phyloP scores from a whole-genome alignment of 2,888 invertebrate genomes.

The Ormyrus nitidulus region DNA sequence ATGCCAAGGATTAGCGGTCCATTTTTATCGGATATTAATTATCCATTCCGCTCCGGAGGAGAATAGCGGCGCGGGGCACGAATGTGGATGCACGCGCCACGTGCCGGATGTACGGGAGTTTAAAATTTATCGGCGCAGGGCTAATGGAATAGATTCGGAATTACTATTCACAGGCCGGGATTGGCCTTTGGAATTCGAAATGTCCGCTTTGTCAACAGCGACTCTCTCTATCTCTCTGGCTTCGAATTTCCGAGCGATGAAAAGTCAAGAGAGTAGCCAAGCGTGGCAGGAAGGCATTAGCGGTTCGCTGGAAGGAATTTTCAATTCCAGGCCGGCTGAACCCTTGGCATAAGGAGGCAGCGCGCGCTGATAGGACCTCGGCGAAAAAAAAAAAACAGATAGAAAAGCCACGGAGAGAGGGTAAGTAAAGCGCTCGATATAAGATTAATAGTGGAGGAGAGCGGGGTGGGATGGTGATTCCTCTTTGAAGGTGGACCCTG shows the following conservation, averaged over 20 bases:
- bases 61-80: too few species aligned
- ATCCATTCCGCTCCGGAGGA: too few species aligned
- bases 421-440: slow-evolving; percentile 71
- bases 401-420: background rate
- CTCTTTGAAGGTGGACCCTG: slow-evolving; percentile 74
- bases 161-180: too few species aligned
- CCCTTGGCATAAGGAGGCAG: background rate
- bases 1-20: background rate
- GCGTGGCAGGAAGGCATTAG: slow-evolving; percentile 49
- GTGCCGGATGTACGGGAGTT: too few species aligned
- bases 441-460: slow-evolving; percentile 74
- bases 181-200: too few species aligned
- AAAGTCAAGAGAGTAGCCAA: slow-evolving; percentile 30
- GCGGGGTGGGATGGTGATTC: slow-evolving; percentile 69
- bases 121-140: too few species aligned
- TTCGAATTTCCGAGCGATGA: slow-evolving; percentile 6
- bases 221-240: background rate
- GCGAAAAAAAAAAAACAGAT: slow-evolving; percentile 19
- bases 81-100: too few species aligned
- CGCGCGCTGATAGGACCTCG: slow-evolving; percentile 15
- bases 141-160: too few species aligned
- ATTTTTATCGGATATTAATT: background rate
- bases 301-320: slow-evolving; percentile 51
- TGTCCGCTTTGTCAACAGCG: too few species aligned
- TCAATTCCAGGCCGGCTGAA: slow-evolving; percentile 56